Evolutionary conservation across 2,797 vertebrate species (phyloP), one percentile per base, ranked within the genome.

Genomic region (Arctocebus calabarensis): DNA sequence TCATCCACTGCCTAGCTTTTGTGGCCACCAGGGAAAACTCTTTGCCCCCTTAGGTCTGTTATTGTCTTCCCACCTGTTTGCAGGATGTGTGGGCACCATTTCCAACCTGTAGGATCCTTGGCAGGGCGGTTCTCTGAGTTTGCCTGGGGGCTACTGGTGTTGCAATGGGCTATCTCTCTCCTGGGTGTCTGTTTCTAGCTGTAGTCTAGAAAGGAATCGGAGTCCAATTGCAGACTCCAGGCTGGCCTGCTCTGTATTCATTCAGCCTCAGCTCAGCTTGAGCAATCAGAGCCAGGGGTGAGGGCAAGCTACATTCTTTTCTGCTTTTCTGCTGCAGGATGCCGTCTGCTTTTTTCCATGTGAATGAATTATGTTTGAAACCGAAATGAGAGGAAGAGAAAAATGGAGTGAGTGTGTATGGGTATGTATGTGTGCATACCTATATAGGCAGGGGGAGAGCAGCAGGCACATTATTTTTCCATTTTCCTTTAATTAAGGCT

Each of bases 401-500:
- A 97, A 97, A 97, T 91, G 96, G 91, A 90, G 93, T 66, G 61
- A 71, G 84, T 91, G 85, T 95, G 82, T 89, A 66, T 59, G 87
- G 88, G 52, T 81, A 16, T 83, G 74, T 75, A 87, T 92, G 94
- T 88, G 93, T 20, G 25, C 92, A 84, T 91, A 93, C 94, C 95
- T 96, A 64, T 82, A 68, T 23, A 94, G 96, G 96, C 89, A 92
- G 91, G 77, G 92, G 95, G 97, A 97, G 95, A 74, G 97, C 92
- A 96, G 90, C 96, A 97, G 97, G 89, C 97, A 97, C 97, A 61
- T 98, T 98, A 96, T 98, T 98, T 98, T 99, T 98, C 98, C 98
- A 98, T 98, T 98, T 98, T 98, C 98, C 97, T 98, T 98, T 99
- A 98, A 98, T 98, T 98, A 98, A 98, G 98, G 98, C 98, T 98